Percentiles rank a stretch among this genome's conserved stretches.
These are phyloP conservation scores for Candidula unifasciata DNA, from an alignment of 2,888 invertebrate species.

Conservation along the genomic window DNA sequence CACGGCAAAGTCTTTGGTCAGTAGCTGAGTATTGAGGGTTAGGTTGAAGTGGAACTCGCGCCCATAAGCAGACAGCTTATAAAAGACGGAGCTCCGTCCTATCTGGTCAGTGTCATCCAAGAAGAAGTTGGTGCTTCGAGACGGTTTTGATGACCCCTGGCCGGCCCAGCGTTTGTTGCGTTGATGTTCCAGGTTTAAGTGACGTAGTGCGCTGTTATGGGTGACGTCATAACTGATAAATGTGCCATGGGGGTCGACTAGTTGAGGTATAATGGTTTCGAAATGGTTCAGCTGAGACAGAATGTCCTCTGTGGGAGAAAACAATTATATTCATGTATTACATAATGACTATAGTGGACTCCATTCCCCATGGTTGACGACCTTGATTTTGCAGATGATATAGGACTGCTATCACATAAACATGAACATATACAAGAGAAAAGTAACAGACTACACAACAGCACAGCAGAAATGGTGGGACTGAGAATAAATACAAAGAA, in stretches of 20 bases:
- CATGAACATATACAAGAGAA: too few relatives aligned
- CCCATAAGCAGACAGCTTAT: constrained; percentile 72
- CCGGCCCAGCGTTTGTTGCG: constrained; percentile 47
- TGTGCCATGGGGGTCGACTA: constrained; percentile 68
- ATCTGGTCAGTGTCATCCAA: constrained; percentile 54
- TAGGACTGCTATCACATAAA: too few relatives aligned
- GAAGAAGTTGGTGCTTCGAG: constrained; percentile 37
- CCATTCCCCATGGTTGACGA: too few relatives aligned
- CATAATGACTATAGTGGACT: too few relatives aligned
- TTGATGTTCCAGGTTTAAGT: constrained; percentile 37
- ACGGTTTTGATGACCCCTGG: background rate
- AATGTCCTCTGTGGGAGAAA: constrained; percentile 64
- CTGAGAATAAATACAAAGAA: too few relatives aligned
- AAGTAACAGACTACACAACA: too few relatives aligned
- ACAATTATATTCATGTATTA: background rate
- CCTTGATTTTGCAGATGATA: too few relatives aligned
- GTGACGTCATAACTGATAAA: constrained; percentile 72
- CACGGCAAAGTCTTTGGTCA: constrained; percentile 69
- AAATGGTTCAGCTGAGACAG: constrained; percentile 66
- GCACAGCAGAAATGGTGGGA: too few relatives aligned
- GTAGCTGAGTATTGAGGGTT: constrained; percentile 67
- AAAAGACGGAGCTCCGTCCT: constrained; percentile 65
- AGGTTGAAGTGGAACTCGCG: constrained; percentile 74
- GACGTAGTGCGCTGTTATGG: constrained; percentile 54
- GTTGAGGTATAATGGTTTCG: constrained; percentile 70